Conservation (phyloP, 2,113 vertebrate species). For the Tursiops truncatus region DNA sequence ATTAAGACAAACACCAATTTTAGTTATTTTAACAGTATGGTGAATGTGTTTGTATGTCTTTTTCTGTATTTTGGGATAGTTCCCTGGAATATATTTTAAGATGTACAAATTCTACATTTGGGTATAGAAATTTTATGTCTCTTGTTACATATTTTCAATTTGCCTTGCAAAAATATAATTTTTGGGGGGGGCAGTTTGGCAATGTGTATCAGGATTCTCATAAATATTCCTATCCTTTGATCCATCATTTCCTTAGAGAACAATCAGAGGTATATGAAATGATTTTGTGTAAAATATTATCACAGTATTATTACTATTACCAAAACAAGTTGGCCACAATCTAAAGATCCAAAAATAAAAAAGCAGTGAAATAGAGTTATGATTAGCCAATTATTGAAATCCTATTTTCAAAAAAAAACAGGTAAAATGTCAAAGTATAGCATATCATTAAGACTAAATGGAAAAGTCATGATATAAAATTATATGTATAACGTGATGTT, state of each 20-base stretch:
- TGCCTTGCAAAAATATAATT: constrained; percentile 3
- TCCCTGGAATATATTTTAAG: background rate
- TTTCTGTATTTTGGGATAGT: background rate
- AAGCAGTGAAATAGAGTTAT: background rate
- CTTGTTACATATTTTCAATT: background rate
- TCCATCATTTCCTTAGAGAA: constrained; percentile 28
- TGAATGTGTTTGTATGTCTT: background rate
- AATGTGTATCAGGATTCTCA: background rate
- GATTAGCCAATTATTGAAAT: constrained; percentile 4
- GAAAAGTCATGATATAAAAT: background rate
- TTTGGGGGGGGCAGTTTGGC: background rate
- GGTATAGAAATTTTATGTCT: background rate
- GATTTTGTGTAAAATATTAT: background rate
- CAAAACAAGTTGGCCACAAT: background rate
- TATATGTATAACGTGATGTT: background rate
- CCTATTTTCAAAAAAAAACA: background rate
- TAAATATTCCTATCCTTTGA: background rate
- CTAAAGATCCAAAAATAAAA: background rate
- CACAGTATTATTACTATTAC: background rate
- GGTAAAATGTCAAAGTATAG: background rate
- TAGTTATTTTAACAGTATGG: background rate
- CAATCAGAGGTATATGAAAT: background rate
- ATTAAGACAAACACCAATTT: background rate
- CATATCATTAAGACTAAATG: background rate
- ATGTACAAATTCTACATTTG: background rate